Evolutionary conservation across 2,113 vertebrate genomes (phyloP).

Genomic region (Corydoras maculifer): DNA sequence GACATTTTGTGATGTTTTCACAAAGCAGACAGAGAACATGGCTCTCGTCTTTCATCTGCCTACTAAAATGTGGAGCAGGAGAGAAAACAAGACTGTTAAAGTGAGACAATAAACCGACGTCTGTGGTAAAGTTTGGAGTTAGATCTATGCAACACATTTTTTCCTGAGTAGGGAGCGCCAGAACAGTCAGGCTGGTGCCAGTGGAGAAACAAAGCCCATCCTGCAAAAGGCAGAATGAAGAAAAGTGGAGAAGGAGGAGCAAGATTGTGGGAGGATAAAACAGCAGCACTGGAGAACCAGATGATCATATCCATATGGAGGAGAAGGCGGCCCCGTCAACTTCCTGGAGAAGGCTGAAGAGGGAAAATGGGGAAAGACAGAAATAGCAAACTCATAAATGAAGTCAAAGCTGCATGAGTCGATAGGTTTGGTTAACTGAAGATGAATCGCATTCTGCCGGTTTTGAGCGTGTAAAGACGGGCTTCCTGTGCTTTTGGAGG

Average conservation of each 20-base stretch:
- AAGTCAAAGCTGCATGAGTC: slow-evolving; percentile 8
- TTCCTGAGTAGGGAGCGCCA: slow-evolving; percentile 56
- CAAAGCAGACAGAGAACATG: too few relatives aligned
- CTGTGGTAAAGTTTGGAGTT: too few relatives aligned
- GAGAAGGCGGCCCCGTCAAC: slow-evolving; percentile 48
- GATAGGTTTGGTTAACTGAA: background rate
- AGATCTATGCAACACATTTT: slow-evolving; percentile 12
- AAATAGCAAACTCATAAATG: slow-evolving; percentile 36
- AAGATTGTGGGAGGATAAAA: slow-evolving; percentile 49
- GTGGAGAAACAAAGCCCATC: slow-evolving; percentile 44
- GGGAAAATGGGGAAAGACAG: slow-evolving; percentile 43
- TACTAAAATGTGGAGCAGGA: too few relatives aligned
- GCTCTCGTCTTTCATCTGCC: too few relatives aligned
- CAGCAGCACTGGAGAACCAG: slow-evolving; percentile 43
- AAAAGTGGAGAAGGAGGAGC: slow-evolving; percentile 51
- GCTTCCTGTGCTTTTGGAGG: slow-evolving; percentile 3
- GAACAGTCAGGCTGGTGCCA: slow-evolving; percentile 50
- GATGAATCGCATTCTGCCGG: background rate
- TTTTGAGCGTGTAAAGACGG: slow-evolving; percentile 26
- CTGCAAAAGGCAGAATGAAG: slow-evolving; percentile 32
- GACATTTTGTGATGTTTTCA: too few relatives aligned
- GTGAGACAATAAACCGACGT: too few relatives aligned
- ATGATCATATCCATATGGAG: slow-evolving; percentile 72
- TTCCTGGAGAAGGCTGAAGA: slow-evolving; percentile 38
- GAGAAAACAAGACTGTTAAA: too few relatives aligned